A percentile compares a stretch with the other conserved stretches of the same genome.
These are phyloP conservation scores for Steinernema khuongi DNA, from an alignment of 1,140 invertebrate genomes.

Conservation along the genomic window DNA sequence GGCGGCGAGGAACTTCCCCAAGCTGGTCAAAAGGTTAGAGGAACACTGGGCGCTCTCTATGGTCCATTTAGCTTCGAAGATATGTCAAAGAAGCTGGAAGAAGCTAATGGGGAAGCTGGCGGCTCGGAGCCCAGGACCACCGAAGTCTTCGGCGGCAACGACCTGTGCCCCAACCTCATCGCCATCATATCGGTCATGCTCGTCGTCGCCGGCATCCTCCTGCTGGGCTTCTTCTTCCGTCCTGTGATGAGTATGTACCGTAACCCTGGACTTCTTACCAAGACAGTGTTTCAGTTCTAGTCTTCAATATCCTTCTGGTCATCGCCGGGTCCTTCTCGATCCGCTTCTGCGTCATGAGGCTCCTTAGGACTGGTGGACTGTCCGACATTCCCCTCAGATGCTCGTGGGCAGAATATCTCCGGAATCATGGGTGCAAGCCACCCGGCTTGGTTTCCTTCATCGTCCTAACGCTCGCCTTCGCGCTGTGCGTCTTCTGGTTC, in stretches of 20 bases:
- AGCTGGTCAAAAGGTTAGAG: conserved; percentile 23
- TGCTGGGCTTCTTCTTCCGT: conserved; percentile 51
- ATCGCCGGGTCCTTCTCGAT: conserved; percentile 42
- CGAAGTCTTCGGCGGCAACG: conserved; percentile 19
- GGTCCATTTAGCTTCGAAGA: conserved; percentile 11
- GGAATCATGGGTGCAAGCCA: background rate
- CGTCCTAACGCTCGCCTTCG: conserved; percentile 19
- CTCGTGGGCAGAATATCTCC: too few species aligned
- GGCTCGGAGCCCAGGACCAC: background rate
- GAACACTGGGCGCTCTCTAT: conserved; percentile 6
- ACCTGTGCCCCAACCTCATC: conserved; percentile 28
- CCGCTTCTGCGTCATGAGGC: conserved; percentile 36
- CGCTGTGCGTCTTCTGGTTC: conserved; percentile 42
- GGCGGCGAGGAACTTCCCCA: conserved; percentile 26
- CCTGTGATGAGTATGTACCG: conserved; percentile 40
- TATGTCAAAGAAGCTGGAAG: background rate
- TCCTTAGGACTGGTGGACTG: conserved; percentile 29
- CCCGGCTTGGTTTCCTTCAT: background rate
- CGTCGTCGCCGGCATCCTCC: conserved; percentile 43
- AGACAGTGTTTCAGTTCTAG: conserved; percentile 41
- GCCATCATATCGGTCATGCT: conserved; percentile 34
- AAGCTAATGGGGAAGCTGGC: background rate
- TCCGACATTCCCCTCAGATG: too few species aligned
- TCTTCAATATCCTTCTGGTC: conserved; percentile 50
- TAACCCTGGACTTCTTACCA: conserved; percentile 6